Evolutionary conservation across 2,113 vertebrate genomes (phyloP), one percentile per base, ranked within the genome.

Genomic region (Phylloscopus trochiloides): DNA sequence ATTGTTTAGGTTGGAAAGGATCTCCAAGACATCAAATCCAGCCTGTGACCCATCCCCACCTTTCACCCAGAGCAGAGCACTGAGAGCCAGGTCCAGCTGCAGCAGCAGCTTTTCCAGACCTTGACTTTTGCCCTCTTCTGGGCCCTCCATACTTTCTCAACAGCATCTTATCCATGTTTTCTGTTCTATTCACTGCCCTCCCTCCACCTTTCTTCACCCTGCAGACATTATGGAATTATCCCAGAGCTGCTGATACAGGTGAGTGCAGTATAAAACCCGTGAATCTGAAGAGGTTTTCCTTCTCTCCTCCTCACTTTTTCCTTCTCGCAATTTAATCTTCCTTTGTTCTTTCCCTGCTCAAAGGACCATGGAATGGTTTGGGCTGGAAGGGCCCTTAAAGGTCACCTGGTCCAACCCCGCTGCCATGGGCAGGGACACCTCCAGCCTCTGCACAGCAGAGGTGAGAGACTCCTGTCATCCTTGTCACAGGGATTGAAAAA

Each of bases 91-190:
- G 1, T 4, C 71, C 71, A 57, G 54, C 54, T 51, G 29, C 55
- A 38, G 1, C 19, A 26, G 14, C 8, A 66, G 20, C 17, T 28
- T 43, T 32, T 7, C 32, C 42, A 48, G 34, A 25, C 14, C 4
- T 26, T 32, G 3, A 5, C 22, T 21, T 45, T 52, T 21, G 3
- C 5, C 11, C 14, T 54, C 8, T 67, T 34, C n/a, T 59, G 10
- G 6, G 1, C 24, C 14, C 17, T 74, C 36, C 7, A 1, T 31
- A 8, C 70, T 81, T 74, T 43, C 28, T 66, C 54, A 28, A 1
- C 1, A n/a, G 17, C 22, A 11, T 45, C 14, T 75, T 36, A 31
- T 16, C 34, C 1, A 0, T 18, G 7, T 58, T 90, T 67, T 63
- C 24, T 42, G 31, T 70, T 22, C 45, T 36, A 3, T 63, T 80